phyloP scores from a whole-genome alignment of 2,113 vertebrate genomes.

The Chaetura pelagica region DNA sequence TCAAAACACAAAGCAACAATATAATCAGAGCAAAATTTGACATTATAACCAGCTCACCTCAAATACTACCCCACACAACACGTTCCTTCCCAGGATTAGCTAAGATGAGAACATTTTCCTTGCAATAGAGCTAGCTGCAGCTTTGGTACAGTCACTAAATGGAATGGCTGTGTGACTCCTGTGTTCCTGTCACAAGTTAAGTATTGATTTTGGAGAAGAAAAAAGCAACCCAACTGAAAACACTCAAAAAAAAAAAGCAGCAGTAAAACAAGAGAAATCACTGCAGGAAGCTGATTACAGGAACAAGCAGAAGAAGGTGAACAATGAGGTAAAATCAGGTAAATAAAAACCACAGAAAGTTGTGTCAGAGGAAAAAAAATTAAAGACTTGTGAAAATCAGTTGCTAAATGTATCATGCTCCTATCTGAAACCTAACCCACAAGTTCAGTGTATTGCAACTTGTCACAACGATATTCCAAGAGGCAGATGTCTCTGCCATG shows the following conservation, averaged over 20 bases:
- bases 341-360: neutral
- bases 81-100: neutral
- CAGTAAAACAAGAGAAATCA: neutral
- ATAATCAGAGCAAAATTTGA: neutral
- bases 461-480: neutral
- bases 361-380: too few species aligned
- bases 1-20: neutral
- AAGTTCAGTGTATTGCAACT: rapidly evolving
- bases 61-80: neutral
- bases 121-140: neutral
- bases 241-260: neutral
- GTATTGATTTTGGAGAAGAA: neutral
- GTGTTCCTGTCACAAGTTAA: neutral
- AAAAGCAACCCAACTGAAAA: neutral
- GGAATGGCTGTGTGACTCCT: neutral
- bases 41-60: neutral
- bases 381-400: neutral
- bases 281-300: neutral
- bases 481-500: neutral
- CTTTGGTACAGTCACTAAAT: neutral
- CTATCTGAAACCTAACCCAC: neutral
- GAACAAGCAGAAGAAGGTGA: neutral
- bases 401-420: neutral
- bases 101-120: neutral
- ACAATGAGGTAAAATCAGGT: neutral